A percentile compares a stretch with the other conserved stretches of the same genome.
phyloP scores from a whole-genome alignment of 2,113 vertebrate genomes.

The Potamarius usumacintae region DNA sequence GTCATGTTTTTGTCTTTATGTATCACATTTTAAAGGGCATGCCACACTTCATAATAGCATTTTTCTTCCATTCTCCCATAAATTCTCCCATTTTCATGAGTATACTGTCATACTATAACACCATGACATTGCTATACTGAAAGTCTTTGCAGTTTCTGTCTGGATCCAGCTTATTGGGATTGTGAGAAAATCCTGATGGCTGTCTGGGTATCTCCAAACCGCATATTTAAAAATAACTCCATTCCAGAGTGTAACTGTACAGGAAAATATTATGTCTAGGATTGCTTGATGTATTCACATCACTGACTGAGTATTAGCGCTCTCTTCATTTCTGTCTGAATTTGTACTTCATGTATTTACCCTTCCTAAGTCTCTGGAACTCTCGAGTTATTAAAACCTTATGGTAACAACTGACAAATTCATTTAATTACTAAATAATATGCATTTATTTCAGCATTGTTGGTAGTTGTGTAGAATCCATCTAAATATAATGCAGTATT shows the following conservation, averaged over 20 bases:
- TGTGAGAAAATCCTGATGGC: neutral
- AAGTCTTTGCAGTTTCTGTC: neutral
- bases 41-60: neutral
- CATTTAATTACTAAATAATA: neutral
- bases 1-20: neutral
- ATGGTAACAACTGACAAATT: neutral
- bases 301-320: neutral
- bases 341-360: neutral
- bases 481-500: neutral
- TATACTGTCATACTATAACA: neutral
- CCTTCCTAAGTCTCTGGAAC: neutral
- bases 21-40: neutral
- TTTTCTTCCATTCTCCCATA: neutral
- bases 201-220: constrained; percentile 9
- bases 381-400: neutral
- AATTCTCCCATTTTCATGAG: neutral
- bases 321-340: neutral
- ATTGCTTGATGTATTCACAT: neutral
- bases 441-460: neutral
- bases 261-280: neutral
- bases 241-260: constrained; percentile 18
- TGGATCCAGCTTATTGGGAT: neutral
- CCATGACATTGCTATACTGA: neutral
- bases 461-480: neutral
- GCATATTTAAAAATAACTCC: neutral